Percentiles rank a stretch among this genome's conserved stretches.
Conservation (phyloP, 2,797 vertebrate genomes). For the Xenops minutus region DNA sequence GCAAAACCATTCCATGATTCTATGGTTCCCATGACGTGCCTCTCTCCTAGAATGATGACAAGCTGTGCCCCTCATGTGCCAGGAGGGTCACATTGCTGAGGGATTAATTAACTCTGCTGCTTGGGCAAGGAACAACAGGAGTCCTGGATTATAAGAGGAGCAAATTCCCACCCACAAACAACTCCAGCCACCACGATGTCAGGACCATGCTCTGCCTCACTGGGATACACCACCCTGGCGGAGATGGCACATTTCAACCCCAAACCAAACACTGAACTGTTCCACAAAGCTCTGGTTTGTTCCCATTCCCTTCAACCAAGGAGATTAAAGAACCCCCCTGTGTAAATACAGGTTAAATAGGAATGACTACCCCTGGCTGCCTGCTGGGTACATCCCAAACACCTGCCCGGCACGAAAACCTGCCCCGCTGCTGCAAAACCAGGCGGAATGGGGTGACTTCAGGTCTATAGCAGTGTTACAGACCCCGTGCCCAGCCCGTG, state of each 20-base stretch:
- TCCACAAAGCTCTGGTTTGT: background rate
- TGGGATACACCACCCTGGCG: background rate
- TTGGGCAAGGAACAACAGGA: background rate
- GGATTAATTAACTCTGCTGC: background rate
- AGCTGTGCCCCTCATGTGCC: background rate
- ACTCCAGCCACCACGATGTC: background rate
- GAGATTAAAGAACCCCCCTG: background rate
- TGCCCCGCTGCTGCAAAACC: background rate
- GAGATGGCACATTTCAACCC: background rate
- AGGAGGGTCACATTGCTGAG: background rate
- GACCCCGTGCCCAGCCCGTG: background rate
- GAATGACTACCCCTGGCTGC: background rate
- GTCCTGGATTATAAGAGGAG: rapidly evolving
- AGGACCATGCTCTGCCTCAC: background rate
- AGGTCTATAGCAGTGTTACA: background rate
- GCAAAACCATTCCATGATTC: background rate
- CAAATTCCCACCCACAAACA: background rate
- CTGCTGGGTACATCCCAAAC: background rate
- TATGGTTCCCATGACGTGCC: rapidly evolving
- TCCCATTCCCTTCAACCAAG: background rate
- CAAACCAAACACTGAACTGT: background rate
- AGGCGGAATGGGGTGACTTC: background rate
- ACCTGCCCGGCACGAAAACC: background rate
- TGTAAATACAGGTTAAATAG: background rate
- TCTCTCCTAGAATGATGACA: rapidly evolving